Evolutionary conservation across 1,140 invertebrate species (phyloP), one percentile per base, ranked within the genome.

Genomic region (Megathymus violae): DNA sequence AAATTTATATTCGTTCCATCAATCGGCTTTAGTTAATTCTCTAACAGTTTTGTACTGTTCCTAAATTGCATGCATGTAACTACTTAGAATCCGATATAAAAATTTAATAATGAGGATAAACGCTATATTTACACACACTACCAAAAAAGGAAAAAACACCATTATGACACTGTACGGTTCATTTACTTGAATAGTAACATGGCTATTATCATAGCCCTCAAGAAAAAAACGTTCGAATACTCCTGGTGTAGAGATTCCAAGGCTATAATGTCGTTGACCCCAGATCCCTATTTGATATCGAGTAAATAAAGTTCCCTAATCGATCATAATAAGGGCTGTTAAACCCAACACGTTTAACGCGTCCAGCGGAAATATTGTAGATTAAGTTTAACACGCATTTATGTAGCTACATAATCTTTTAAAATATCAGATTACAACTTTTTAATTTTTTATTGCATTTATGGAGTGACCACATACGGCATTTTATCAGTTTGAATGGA

Each of bases 201-300:
- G 36, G 31, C 19, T 19, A 38, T 51, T n/a, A 51, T 34, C 19
- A 16, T 51, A 7, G 50, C 50, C 50, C 50, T 52, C 34, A 40
- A 52, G 47, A 22, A 52, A 52, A 52, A 52, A 36, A 50, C 34
- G 47, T 15, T 38, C 38, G 50, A 52, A 52, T 40, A 52, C 50
- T 27, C 25, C 47, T 52, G 25, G 34, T 40, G 6, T 52, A 66
- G 48, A 63, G 31, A 25, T 66, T 62, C 62, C 69, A 71, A 71
- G 69, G 69, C 64, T 47, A 60, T 27, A 9, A 31, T 64, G 72
- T 62, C 72, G 62, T 67, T 75, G 66, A 72, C 69, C 72, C 62
- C 47, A 65, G 54, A 65, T 69, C 59, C 41, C 64, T 59, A 31
- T 67, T 40, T 62, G 61, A 67, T 67, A 68, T 68, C 34, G 38